Percentiles rank a stretch among this genome's conserved stretches.
phyloP scores from a whole-genome alignment of 1,140 invertebrate genomes.

The Pseudobourletiella spinata region DNA sequence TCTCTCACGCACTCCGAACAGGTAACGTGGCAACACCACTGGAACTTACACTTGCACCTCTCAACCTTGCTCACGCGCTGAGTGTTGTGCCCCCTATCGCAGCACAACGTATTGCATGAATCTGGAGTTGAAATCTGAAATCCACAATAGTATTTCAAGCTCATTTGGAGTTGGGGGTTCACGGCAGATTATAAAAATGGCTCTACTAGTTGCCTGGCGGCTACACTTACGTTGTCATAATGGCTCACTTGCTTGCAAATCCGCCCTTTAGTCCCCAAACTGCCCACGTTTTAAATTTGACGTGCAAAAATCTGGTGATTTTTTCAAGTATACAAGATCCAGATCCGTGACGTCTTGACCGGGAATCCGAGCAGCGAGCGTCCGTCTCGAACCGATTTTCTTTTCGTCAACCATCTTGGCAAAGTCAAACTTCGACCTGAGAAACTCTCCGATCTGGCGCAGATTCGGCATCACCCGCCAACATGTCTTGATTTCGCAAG shows the following conservation, averaged over 20 bases:
- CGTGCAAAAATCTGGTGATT: slow-evolving; percentile 49
- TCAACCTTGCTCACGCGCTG: slow-evolving; percentile 7
- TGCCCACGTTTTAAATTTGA: slow-evolving; percentile 41
- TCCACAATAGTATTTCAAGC: no score
- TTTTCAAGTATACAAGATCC: slow-evolving; percentile 46
- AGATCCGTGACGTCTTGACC: slow-evolving; percentile 38
- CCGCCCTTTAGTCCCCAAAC: slow-evolving; percentile 53
- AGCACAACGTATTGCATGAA: slow-evolving; percentile 23
- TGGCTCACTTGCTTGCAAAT: slow-evolving; percentile 2
- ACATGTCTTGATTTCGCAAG: slow-evolving; percentile 56
- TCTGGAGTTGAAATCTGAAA: slow-evolving; percentile 8
- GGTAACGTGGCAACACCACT: slow-evolving; percentile 28
- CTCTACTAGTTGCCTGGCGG: no score
- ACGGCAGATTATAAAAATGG: no score
- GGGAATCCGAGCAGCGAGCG: slow-evolving; percentile 28
- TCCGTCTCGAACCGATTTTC: slow-evolving; percentile 35
- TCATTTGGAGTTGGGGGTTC: no score
- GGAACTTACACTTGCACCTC: slow-evolving; percentile 31
- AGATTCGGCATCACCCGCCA: slow-evolving; percentile 51
- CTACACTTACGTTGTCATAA: slow-evolving; percentile 21
- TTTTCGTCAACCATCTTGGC: slow-evolving; percentile 41
- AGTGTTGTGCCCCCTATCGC: slow-evolving; percentile 24
- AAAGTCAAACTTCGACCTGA: slow-evolving; percentile 45
- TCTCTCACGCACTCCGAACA: slow-evolving; percentile 22
- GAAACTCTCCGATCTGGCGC: slow-evolving; percentile 5